Conservation (phyloP, 2,797 vertebrate species). For the Fringilla coelebs region DNA sequence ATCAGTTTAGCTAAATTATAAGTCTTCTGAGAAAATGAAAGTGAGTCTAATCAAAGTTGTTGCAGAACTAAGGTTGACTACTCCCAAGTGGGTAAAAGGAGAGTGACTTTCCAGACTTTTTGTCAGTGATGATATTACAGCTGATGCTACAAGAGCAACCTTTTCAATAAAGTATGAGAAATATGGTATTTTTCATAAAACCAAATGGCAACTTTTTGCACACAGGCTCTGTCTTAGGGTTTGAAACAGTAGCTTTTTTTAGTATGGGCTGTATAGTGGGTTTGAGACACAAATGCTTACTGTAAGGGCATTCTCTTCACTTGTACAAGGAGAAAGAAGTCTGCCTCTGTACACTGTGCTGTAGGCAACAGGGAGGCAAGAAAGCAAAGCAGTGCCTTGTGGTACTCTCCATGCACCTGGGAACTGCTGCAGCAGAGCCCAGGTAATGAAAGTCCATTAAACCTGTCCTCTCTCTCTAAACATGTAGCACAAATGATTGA, state of each 20-base stretch:
- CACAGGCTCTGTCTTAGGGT: neutral
- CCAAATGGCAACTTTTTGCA: neutral
- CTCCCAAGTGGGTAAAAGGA: neutral
- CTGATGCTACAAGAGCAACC: neutral
- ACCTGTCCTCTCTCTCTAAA: neutral
- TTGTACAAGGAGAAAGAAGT: neutral
- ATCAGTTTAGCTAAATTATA: neutral
- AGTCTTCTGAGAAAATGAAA: neutral
- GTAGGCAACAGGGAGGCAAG: neutral
- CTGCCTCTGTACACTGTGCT: neutral
- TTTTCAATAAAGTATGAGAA: neutral
- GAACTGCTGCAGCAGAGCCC: neutral
- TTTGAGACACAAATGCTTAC: neutral
- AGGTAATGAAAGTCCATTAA: neutral
- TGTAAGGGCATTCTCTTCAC: neutral
- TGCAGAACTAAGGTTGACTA: neutral
- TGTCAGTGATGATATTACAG: neutral
- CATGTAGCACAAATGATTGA: neutral
- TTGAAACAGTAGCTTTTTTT: neutral
- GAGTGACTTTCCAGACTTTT: neutral
- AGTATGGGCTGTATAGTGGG: neutral
- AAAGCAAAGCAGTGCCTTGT: neutral
- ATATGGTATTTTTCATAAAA: neutral
- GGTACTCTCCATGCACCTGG: neutral
- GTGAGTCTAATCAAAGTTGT: neutral